Base-by-base conservation (phyloP, 1,140 invertebrate genomes). In the Rhizoglyphus robini region DNA sequence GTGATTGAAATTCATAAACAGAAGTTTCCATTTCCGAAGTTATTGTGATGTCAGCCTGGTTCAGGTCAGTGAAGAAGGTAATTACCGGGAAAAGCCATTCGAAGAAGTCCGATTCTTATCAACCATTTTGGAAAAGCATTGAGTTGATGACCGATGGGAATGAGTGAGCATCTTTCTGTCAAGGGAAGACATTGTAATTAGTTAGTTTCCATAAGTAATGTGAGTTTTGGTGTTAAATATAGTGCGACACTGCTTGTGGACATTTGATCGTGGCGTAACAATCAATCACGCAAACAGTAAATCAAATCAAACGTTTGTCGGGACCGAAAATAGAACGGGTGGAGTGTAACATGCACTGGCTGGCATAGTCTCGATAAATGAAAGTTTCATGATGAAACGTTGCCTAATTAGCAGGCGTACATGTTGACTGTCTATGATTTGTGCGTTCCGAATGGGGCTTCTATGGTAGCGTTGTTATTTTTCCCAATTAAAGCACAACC, bases 121-220 rank as follows among this genome's bases (percentile, higher is more conserved):
- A 32, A 13, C 38, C 15, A 29, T 11, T 11, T 60, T 60, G 15
- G 58, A 60, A 34, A 60, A 32, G 30, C 29, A 60, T 60, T 2
- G 58, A 18, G 29, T 60, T 60, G 27, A 32, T 15, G 18, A 27
- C 27, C 2, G 58, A 15, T 46, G 15, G 29, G 3, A 60, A 60
- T 20, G 58, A 60, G 27, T 58, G 54, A 29, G 29, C 27, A 58
- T 60, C 58, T 60, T 60, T 60, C 58, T 60, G 27, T 41, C 18
- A 11, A n/a, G n/a, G n/a, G n/a, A n/a, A n/a, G n/a, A n/a, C n/a
- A n/a, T n/a, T n/a, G n/a, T n/a, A n/a, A n/a, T n/a, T n/a, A n/a
- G n/a, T n/a, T n/a, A n/a, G n/a, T n/a, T n/a, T n/a, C n/a, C n/a
- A n/a, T n/a, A n/a, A n/a, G 36, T 41, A 41, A 11, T 41, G 36